Conservation (phyloP, 2,113 vertebrate genomes). For the Aegypius monachus region DNA sequence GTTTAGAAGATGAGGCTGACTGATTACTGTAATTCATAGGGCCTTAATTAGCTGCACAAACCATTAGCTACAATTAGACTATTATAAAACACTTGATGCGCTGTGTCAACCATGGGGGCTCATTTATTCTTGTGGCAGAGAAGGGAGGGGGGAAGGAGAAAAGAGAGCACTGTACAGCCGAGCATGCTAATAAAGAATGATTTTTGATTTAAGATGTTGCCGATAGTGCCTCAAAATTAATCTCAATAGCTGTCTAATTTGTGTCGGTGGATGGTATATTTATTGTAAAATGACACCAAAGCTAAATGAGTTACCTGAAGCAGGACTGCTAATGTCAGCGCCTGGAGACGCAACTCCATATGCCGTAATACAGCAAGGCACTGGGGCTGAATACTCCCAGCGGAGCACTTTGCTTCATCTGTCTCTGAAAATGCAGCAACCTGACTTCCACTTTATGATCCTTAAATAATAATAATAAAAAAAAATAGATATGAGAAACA, state of each 20-base stretch:
- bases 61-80: slow-evolving; percentile 99
- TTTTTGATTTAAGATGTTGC: slow-evolving; percentile 87
- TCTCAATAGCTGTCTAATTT: slow-evolving; percentile 90
- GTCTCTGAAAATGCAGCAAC: slow-evolving; percentile 68
- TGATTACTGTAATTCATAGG: slow-evolving; percentile 99
- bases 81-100: slow-evolving; percentile 96
- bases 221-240: slow-evolving; percentile 84
- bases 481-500: not conserved
- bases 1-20: slow-evolving; percentile 89
- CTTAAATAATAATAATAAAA: slow-evolving; percentile 75
- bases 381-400: slow-evolving; percentile 68
- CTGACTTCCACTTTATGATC: slow-evolving; percentile 70
- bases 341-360: slow-evolving; percentile 75
- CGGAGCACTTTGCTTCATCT: slow-evolving; percentile 67
- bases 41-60: slow-evolving; percentile 99
- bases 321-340: slow-evolving; percentile 79
- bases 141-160: slow-evolving; percentile 58
- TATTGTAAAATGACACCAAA: slow-evolving; percentile 86
- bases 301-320: slow-evolving; percentile 86
- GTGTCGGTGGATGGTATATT: slow-evolving; percentile 84
- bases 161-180: slow-evolving; percentile 54
- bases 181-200: slow-evolving; percentile 82
- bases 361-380: slow-evolving; percentile 51
- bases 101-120: slow-evolving; percentile 84
- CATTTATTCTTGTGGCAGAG: slow-evolving; percentile 82